Evolutionary conservation across 2,113 vertebrate genomes (phyloP), one percentile per base, ranked within the genome.

Genomic region (Ornithorhynchus anatinus): DNA sequence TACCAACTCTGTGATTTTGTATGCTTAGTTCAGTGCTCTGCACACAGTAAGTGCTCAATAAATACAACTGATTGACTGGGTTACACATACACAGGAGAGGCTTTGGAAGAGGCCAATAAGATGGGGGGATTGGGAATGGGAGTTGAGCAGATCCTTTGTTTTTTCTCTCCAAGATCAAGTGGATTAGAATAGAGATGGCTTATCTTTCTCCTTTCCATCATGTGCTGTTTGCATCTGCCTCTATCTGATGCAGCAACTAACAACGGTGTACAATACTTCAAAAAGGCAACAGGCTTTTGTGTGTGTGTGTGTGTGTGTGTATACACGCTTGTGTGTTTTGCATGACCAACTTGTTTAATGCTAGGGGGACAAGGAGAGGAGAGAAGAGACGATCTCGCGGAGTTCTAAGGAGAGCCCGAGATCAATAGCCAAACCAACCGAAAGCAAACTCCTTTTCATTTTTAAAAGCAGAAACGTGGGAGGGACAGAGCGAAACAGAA

Each of bases 201-300:
- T 45, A 75, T 75, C 59, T 82, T 66, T 80, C 58, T 47, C 7
- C 57, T 40, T 58, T 72, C 17, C 11, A 69, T 59, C 35, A 31
- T 60, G 35, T 29, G 29, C 50, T 52, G 17, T 75, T 65, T 43
- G 20, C 0, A 40, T 69, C 39, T 59, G 33, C 63, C 37, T 43
- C 59, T 65, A 65, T 74, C 57, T 82, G 31, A 37, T 40, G 22
- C 35, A 10, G 60, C 63, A 75, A 79, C 35, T 32, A 72, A 35
- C 40, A 59, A 35, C 77, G 56, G 35, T 63, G 7, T 59, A 56
- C 51, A 32, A 61, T 79, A 79, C 76, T 84, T 84, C 69, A 82
- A 75, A 57, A 40, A 61, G 72, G 27, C 66, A 66, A 40, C 72
- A 77, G 47, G 67, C 45, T 69, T 38, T 77, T 53, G n/a, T 57